Evolutionary conservation across 2,113 vertebrate genomes (phyloP).

Genomic region (Oreochromis tanganicae): DNA sequence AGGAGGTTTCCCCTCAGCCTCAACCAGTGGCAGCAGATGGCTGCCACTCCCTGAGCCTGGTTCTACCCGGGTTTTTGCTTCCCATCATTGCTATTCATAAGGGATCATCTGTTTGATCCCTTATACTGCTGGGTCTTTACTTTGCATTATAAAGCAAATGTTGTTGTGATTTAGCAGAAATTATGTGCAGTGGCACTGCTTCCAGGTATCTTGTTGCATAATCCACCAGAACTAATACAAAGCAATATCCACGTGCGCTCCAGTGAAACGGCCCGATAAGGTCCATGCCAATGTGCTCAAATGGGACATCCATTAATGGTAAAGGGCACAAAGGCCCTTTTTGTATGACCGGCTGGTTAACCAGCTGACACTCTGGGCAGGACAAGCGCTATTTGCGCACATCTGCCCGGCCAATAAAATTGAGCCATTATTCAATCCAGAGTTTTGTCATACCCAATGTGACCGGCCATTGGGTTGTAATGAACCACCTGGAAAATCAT

Average conservation of each 20-base stretch:
- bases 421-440: not conserved
- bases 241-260: not conserved
- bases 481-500: not conserved
- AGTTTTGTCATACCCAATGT: not conserved
- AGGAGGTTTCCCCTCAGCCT: not conserved
- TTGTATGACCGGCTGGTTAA: not conserved
- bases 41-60: not conserved
- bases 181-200: not conserved
- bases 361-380: not conserved
- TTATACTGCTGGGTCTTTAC: not conserved
- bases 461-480: not conserved
- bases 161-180: not conserved
- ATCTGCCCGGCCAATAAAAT: not conserved
- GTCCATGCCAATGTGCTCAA: not conserved
- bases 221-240: not conserved
- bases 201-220: not conserved
- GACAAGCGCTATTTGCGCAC: accelerated
- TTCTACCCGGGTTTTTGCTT: accelerated
- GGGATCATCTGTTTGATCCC: not conserved
- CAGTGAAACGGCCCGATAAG: accelerated
- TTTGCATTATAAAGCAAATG: not conserved
- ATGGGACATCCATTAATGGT: not conserved
- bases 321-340: not conserved
- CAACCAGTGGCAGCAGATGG: not conserved
- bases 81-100: not conserved